A percentile compares a stretch with the other conserved stretches of the same genome.
Conservation (phyloP, 2,888 invertebrate species). For the Leptopterna dolabrata region DNA sequence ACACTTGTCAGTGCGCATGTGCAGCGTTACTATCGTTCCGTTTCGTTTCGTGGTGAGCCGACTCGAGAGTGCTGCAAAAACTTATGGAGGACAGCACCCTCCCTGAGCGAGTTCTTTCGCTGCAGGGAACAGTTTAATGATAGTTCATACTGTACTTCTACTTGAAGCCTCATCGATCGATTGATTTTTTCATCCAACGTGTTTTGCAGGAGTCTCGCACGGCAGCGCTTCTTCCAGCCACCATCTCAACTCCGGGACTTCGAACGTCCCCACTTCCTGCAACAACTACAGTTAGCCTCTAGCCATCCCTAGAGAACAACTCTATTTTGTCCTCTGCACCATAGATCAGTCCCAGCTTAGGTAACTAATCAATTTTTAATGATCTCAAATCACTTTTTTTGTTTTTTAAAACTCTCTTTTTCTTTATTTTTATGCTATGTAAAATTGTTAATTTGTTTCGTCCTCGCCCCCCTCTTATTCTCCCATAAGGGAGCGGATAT, state of each 20-base stretch:
- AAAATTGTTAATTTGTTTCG: not conserved
- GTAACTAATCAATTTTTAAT: constrained; percentile 53
- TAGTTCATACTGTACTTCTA: too few relatives aligned
- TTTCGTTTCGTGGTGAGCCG: too few relatives aligned
- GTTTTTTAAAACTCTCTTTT: constrained; percentile 30
- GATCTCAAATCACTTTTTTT: constrained; percentile 53
- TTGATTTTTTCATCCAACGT: too few relatives aligned
- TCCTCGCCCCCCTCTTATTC: not conserved
- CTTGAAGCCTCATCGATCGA: too few relatives aligned
- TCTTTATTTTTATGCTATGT: not conserved
- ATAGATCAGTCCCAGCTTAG: constrained; percentile 55
- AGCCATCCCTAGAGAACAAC: constrained; percentile 52
- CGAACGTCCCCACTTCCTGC: constrained; percentile 48
- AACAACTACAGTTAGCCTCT: constrained; percentile 55
- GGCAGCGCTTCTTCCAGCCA: constrained; percentile 30
- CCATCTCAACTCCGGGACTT: constrained; percentile 7
- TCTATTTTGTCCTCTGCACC: constrained; percentile 54
- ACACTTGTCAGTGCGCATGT: too few relatives aligned
- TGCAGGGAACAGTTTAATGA: too few relatives aligned
- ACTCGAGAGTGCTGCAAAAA: too few relatives aligned
- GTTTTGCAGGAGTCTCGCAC: constrained; percentile 20
- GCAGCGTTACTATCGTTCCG: too few relatives aligned
- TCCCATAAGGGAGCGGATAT: not conserved
- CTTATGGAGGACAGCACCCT: too few relatives aligned
- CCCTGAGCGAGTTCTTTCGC: too few relatives aligned